A percentile compares a stretch with the other conserved stretches of the same genome.
Conservation (phyloP, 2,113 vertebrate species). For the Myotis brandtii region DNA sequence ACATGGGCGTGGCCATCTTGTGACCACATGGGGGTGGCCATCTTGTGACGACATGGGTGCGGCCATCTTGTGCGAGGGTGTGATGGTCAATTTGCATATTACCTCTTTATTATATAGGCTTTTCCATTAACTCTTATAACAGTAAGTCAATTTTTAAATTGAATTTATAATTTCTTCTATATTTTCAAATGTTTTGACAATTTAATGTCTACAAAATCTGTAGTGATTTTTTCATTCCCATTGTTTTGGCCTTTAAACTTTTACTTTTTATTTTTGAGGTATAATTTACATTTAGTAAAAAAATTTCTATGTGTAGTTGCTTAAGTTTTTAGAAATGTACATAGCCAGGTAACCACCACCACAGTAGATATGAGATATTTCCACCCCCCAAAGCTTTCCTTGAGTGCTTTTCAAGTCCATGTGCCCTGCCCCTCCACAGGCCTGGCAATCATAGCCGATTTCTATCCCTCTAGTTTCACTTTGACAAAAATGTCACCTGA, state of each 20-base stretch:
- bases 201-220: neutral
- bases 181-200: neutral
- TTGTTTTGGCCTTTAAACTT: neutral
- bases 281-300: neutral
- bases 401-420: neutral
- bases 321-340: neutral
- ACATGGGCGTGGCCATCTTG: too few relatives aligned
- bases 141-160: neutral
- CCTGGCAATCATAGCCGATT: neutral
- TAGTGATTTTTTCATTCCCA: neutral
- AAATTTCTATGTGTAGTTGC: neutral
- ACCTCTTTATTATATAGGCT: too few relatives aligned
- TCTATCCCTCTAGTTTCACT: neutral
- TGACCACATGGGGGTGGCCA: too few relatives aligned
- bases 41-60: too few relatives aligned
- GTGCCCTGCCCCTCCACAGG: neutral
- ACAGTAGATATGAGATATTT: neutral
- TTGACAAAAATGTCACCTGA: constrained; percentile 2
- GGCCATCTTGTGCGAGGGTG: too few relatives aligned
- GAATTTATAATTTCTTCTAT: neutral
- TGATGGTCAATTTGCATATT: too few relatives aligned
- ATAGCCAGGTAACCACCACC: neutral
- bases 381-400: neutral
- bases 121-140: neutral
- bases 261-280: neutral